phyloP scores from a whole-genome alignment of 2,888 invertebrate genomes.

The Cataglyphis cursor region DNA sequence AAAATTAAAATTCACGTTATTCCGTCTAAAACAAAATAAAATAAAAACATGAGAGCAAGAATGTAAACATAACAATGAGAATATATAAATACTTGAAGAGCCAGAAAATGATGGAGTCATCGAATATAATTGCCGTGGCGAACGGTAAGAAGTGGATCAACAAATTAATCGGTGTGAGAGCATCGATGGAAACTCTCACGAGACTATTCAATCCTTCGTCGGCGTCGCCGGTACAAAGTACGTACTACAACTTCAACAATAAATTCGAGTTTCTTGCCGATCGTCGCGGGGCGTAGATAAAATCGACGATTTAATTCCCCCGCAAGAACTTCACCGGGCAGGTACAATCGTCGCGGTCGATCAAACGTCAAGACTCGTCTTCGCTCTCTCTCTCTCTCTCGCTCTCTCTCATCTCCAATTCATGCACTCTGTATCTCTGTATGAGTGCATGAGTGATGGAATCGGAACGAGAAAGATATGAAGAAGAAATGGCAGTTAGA shows the following conservation, averaged over 20 bases:
- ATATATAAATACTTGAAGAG: neutral
- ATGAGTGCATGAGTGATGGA: conserved; percentile 17
- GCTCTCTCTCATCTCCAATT: conserved; percentile 53
- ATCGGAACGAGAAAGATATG: conserved; percentile 49
- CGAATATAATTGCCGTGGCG: neutral
- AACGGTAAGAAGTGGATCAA: conserved; percentile 21
- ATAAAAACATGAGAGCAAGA: neutral
- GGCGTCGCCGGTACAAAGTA: conserved; percentile 42
- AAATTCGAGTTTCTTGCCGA: conserved; percentile 50
- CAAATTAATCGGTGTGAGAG: conserved; percentile 49
- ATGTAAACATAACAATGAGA: neutral
- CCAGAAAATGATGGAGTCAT: conserved; percentile 6
- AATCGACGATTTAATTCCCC: conserved; percentile 64
- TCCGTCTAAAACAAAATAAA: neutral
- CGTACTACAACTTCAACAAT: conserved; percentile 42
- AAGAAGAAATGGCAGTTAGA: conserved; percentile 40
- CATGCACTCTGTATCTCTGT: conserved; percentile 6
- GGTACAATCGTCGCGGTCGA: conserved; percentile 48
- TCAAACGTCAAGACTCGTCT: conserved; percentile 44
- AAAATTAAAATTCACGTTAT: neutral
- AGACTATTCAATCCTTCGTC: conserved; percentile 43
- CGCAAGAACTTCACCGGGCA: conserved; percentile 52
- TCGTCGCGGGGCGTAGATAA: conserved; percentile 43
- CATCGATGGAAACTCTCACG: conserved; percentile 35
- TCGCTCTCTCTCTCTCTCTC: conserved; percentile 43